Percentiles rank a stretch among this genome's conserved stretches.
phyloP scores from a whole-genome alignment of 2,797 vertebrate genomes.

The Carduelis carduelis region DNA sequence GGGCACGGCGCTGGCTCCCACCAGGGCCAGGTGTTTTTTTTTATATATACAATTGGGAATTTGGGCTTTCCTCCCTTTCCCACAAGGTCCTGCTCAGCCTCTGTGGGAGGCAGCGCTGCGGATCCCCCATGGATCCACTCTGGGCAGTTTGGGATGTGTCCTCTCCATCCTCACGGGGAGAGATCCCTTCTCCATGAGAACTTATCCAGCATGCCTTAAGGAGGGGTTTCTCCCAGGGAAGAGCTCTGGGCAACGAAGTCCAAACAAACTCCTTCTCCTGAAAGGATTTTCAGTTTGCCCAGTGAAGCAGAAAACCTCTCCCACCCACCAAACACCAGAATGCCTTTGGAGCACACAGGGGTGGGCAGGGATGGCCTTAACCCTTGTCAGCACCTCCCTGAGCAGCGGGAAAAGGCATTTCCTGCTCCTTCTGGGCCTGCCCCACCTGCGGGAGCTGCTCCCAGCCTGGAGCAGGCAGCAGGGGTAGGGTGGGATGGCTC shows the following conservation, averaged over 20 bases:
- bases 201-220: accelerated
- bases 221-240: not conserved
- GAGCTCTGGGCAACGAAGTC: not conserved
- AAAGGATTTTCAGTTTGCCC: not conserved
- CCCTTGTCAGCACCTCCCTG: not conserved
- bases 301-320: accelerated
- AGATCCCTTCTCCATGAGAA: accelerated
- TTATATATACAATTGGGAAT: no score
- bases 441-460: not conserved
- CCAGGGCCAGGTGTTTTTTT: no score
- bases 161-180: accelerated
- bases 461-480: not conserved
- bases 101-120: not conserved
- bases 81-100: accelerated
- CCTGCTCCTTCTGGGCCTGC: not conserved
- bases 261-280: not conserved
- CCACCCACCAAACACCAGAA: accelerated
- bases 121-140: accelerated
- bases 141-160: not conserved
- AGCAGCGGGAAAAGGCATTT: not conserved
- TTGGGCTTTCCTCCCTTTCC: not conserved
- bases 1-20: no score
- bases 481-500: accelerated
- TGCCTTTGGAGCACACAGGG: not conserved
- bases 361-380: not conserved